phyloP scores from a whole-genome alignment of 2,888 invertebrate species.

The Agrochola lota region DNA sequence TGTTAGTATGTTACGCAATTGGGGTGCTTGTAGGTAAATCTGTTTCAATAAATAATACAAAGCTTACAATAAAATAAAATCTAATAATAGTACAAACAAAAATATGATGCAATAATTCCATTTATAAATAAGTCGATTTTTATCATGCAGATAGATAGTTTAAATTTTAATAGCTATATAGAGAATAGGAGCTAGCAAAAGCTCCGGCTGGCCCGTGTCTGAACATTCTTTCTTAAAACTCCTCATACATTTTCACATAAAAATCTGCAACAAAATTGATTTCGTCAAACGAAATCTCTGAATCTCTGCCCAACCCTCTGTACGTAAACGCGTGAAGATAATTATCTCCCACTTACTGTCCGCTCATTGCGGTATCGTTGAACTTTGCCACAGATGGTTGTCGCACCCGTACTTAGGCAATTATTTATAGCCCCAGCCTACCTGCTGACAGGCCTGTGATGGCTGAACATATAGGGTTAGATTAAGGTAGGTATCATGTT shows the following conservation, averaged over 20 bases:
- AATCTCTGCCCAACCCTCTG: slow-evolving; percentile 31
- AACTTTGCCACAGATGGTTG: slow-evolving; percentile 70
- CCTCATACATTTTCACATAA: background rate
- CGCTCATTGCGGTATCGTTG: slow-evolving; percentile 62
- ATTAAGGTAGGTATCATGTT: background rate
- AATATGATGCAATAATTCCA: background rate
- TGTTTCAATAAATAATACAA: background rate
- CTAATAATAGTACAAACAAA: background rate
- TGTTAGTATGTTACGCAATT: background rate
- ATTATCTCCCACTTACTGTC: slow-evolving; percentile 63
- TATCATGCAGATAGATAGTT: background rate
- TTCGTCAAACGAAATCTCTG: slow-evolving; percentile 10
- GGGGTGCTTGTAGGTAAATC: background rate
- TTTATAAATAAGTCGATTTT: background rate
- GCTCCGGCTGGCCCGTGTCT: background rate
- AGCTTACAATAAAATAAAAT: background rate
- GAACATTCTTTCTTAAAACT: background rate
- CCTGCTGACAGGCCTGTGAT: slow-evolving; percentile 45
- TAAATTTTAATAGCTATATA: background rate
- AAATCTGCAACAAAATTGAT: background rate
- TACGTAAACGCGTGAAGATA: slow-evolving; percentile 56
- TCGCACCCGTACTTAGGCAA: slow-evolving; percentile 58
- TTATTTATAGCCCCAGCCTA: slow-evolving; percentile 55
- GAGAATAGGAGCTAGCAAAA: background rate
- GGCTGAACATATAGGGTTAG: slow-evolving; percentile 32